Base-by-base conservation (phyloP, 2,113 vertebrate genomes). In the Cyanoliseus patagonus region DNA sequence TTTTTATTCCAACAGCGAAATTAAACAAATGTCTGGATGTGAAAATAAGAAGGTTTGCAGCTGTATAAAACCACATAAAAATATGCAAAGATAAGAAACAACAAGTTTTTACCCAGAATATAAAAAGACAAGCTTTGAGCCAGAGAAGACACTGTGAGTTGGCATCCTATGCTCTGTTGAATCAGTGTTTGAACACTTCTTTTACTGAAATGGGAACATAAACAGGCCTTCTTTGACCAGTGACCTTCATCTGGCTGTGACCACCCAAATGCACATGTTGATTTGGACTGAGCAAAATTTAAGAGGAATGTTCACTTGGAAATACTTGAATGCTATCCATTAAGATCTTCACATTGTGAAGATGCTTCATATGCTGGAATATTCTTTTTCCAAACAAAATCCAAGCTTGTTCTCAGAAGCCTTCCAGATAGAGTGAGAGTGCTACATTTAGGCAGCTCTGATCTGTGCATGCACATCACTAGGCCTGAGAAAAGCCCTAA, bases 301-400 rank as follows among this genome's bases (percentile, higher is more conserved):
- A 75, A 82, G 9, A 39, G 27, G 74, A 88, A 75, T 61, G 52
- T 35, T 81, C 23, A 41, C 8, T 94, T 7, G 2, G 66, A 84
- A 82, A 94, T 90, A 84, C 31, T 94, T 94, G 80, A 75, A 91
- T 79, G 18, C 52, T 89, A 55, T 89, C 88, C 78, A 72, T 72
- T 82, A 93, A 57, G 31, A 57, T n/a, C 55, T n/a, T 57, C 12
- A 23, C 75, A 85, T 87, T 85, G 59, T 42, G 37, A 82, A 87
- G 84, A 94, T 91, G 81, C n/a, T 72, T 96, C 66, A 30, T 87
- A 92, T 76, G 82, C 35, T 86, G 66, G 46, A 97, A 94, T 91
- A 73, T 80, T 89, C 52, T 84, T 61, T 30, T 79, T 95, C 74
- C 66, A 95, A 94, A 87, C 57, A 79, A 83, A 83, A 79, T 51